These are phyloP conservation scores for Hirudinaria manillensis DNA, from an alignment of 2,888 invertebrate genomes.

Conservation along the genomic window DNA sequence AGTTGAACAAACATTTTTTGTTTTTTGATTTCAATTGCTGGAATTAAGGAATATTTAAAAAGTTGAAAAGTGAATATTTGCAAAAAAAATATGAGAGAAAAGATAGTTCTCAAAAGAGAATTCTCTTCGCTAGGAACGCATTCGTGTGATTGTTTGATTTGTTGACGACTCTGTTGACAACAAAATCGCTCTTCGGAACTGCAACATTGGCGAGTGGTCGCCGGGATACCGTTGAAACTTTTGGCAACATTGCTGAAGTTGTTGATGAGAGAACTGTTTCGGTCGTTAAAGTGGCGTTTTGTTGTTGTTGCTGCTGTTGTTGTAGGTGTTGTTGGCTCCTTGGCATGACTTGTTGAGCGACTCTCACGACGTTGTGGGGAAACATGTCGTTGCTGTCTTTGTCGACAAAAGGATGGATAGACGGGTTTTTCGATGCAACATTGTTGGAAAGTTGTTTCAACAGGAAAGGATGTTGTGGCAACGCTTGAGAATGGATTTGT, in stretches of 20 bases:
- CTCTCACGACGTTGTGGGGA: background rate
- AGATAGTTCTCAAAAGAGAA: no score
- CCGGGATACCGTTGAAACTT: background rate
- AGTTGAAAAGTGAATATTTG: no score
- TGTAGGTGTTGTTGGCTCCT: conserved; percentile 5
- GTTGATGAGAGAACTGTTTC: background rate
- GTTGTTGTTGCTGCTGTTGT: background rate
- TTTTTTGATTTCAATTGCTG: no score
- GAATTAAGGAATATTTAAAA: no score
- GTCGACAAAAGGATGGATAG: no score
- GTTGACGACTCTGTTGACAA: no score
- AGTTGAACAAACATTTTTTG: no score
- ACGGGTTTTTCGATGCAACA: no score
- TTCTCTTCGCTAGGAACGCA: no score
- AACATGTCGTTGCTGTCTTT: conserved; percentile 6
- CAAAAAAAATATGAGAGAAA: no score
- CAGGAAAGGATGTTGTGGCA: background rate
- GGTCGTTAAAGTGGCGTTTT: conserved; percentile 1
- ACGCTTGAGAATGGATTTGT: background rate
- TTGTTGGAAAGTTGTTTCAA: background rate
- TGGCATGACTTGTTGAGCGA: background rate
- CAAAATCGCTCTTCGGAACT: no score
- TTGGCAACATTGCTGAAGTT: background rate
- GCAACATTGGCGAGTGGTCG: background rate
- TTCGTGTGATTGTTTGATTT: no score